A percentile compares a stretch with the other conserved stretches of the same genome.
phyloP scores from a whole-genome alignment of 2,888 invertebrate species.

The Acleris laterana region DNA sequence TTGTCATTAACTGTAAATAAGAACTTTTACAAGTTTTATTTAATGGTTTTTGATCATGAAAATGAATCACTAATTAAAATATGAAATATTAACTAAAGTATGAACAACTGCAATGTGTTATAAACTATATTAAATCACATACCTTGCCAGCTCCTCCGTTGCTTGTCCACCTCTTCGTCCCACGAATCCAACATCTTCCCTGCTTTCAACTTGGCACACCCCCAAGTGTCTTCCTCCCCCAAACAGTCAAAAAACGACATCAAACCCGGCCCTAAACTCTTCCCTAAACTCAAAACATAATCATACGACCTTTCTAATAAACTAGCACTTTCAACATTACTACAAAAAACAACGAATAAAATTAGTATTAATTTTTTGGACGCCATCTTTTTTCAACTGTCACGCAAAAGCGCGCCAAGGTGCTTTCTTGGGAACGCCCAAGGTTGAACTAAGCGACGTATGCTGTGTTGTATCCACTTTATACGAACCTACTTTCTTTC shows the following conservation, averaged over 20 bases:
- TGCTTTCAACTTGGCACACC: constrained; percentile 82
- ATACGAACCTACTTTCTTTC: constrained; percentile 64
- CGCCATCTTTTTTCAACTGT: constrained; percentile 55
- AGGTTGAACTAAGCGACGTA: constrained; percentile 62
- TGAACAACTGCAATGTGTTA: neutral
- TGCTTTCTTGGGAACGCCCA: constrained; percentile 51
- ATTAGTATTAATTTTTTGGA: constrained; percentile 57
- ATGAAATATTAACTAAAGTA: no score
- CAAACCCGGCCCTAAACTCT: constrained; percentile 77
- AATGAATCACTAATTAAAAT: no score
- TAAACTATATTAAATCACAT: constrained; percentile 34
- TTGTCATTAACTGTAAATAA: no score
- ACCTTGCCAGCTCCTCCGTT: constrained; percentile 75
- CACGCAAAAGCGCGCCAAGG: constrained; percentile 29
- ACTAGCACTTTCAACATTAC: constrained; percentile 63
- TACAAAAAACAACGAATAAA: constrained; percentile 49
- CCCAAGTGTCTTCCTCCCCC: constrained; percentile 76
- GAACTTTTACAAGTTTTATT: no score
- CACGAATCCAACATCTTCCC: constrained; percentile 78
- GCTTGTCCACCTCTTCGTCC: constrained; percentile 65
- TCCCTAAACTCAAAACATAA: constrained; percentile 71
- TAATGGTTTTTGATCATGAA: no score
- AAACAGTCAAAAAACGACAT: constrained; percentile 82
- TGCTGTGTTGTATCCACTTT: constrained; percentile 47
- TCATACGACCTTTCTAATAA: constrained; percentile 70